Conservation (phyloP, 2,888 invertebrate species). For the Platycheirus albimanus region DNA sequence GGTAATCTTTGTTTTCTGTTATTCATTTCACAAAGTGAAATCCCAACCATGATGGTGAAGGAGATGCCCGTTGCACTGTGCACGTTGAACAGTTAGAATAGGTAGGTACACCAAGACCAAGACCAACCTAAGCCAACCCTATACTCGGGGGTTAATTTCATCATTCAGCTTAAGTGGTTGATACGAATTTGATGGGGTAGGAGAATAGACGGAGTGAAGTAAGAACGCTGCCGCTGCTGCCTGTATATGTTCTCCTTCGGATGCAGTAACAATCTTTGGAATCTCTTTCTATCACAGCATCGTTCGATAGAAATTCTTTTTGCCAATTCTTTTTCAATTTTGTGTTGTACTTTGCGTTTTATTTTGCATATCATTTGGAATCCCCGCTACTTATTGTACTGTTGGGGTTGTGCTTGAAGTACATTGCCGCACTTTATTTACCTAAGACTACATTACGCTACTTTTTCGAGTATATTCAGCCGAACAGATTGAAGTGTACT, state of each 20-base stretch:
- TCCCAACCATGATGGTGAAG: constrained; percentile 40
- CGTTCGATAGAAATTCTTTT: constrained; percentile 10
- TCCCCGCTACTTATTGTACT: too few species aligned
- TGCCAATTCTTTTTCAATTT: constrained; percentile 4
- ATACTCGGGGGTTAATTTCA: constrained; percentile 62
- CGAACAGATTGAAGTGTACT: too few species aligned
- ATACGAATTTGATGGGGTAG: background rate
- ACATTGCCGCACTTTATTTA: too few species aligned
- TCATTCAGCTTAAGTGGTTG: constrained; percentile 49
- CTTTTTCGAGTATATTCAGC: too few species aligned
- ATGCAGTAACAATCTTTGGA: constrained; percentile 54
- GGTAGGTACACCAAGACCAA: too few species aligned
- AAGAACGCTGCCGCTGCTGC: constrained; percentile 4
- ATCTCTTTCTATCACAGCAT: constrained; percentile 25
- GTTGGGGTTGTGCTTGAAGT: too few species aligned
- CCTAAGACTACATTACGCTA: too few species aligned
- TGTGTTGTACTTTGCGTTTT: background rate
- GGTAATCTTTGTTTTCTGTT: constrained; percentile 68
- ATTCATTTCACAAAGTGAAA: constrained; percentile 69
- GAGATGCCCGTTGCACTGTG: constrained; percentile 14
- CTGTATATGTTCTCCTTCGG: constrained; percentile 34
- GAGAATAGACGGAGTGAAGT: background rate
- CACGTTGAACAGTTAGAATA: background rate
- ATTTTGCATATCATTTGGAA: constrained; percentile 55
- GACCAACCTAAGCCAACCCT: constrained; percentile 3